A percentile compares a stretch with the other conserved stretches of the same genome.
Evolutionary conservation across 1,140 invertebrate species (phyloP).

Genomic region (Drosophila ercepeae): DNA sequence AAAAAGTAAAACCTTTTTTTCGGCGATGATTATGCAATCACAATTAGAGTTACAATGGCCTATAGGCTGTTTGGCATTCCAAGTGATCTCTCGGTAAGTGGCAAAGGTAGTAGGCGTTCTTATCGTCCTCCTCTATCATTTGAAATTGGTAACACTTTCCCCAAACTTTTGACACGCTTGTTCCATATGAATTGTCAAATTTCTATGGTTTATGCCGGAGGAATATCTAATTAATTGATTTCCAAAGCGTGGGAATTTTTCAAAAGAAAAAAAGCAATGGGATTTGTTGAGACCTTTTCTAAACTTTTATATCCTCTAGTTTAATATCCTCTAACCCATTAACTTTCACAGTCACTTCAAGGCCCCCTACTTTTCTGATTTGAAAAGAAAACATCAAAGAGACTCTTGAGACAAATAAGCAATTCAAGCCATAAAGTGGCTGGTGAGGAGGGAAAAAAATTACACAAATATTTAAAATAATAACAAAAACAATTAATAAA

Average conservation of each 20-base stretch:
- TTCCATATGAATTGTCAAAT: constrained; percentile 38
- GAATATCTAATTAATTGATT: constrained; percentile 46
- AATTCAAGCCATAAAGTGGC: constrained; percentile 32
- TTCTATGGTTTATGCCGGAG: constrained; percentile 33
- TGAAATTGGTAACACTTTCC: constrained; percentile 42
- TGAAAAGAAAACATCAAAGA: constrained; percentile 38
- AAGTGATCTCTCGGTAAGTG: constrained; percentile 16
- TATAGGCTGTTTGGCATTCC: constrained; percentile 49
- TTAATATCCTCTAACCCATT: neutral
- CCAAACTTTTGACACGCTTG: constrained; percentile 37
- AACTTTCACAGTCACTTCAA: constrained; percentile 29
- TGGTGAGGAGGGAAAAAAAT: constrained; percentile 25
- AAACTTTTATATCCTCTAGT: neutral
- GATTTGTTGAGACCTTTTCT: constrained; percentile 13
- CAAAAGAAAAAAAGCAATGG: neutral
- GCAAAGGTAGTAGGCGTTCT: constrained; percentile 39
- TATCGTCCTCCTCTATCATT: constrained; percentile 39
- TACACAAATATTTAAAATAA: constrained; percentile 69
- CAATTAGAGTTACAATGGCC: constrained; percentile 39
- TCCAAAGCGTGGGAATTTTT: constrained; percentile 54
- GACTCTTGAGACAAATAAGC: constrained; percentile 40
- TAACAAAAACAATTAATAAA: constrained; percentile 73
- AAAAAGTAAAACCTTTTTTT: constrained; percentile 66
- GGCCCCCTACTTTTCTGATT: constrained; percentile 33
- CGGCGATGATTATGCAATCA: constrained; percentile 53